These are phyloP conservation scores for Trochalopteron elliotii DNA, from an alignment of 2,113 vertebrate genomes.

Conservation along the genomic window DNA sequence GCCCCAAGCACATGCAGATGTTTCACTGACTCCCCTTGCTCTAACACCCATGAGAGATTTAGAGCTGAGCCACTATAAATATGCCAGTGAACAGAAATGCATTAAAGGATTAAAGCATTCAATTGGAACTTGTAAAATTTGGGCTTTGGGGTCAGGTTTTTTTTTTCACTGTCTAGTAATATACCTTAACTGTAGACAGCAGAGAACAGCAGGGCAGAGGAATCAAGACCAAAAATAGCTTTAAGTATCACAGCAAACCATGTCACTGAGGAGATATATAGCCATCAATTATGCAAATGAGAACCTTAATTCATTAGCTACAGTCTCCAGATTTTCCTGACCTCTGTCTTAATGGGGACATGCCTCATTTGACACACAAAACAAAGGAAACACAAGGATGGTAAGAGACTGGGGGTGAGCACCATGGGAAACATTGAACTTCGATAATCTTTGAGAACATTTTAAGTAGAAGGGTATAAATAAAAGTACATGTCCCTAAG, in stretches of 20 bases:
- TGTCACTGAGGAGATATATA: conserved; percentile 28
- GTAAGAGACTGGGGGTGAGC: background rate
- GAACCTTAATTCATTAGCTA: conserved; percentile 49
- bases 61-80: conserved; percentile 27
- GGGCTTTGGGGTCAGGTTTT: background rate
- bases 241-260: conserved; percentile 15
- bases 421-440: background rate
- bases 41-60: background rate
- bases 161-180: background rate
- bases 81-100: conserved; percentile 31
- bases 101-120: conserved; percentile 44
- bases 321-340: conserved; percentile 42
- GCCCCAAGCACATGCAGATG: background rate
- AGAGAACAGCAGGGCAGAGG: background rate
- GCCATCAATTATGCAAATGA: conserved; percentile 57
- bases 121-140: conserved; percentile 2
- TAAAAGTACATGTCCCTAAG: background rate
- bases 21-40: background rate
- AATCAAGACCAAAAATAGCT: conserved; percentile 34
- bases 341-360: conserved; percentile 51
- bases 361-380: background rate
- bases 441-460: background rate
- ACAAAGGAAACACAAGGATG: conserved; percentile 4
- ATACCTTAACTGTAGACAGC: background rate
- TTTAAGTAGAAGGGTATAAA: background rate